Conservation (phyloP, 1,140 invertebrate genomes). For the Philotrypesis tridentata region DNA sequence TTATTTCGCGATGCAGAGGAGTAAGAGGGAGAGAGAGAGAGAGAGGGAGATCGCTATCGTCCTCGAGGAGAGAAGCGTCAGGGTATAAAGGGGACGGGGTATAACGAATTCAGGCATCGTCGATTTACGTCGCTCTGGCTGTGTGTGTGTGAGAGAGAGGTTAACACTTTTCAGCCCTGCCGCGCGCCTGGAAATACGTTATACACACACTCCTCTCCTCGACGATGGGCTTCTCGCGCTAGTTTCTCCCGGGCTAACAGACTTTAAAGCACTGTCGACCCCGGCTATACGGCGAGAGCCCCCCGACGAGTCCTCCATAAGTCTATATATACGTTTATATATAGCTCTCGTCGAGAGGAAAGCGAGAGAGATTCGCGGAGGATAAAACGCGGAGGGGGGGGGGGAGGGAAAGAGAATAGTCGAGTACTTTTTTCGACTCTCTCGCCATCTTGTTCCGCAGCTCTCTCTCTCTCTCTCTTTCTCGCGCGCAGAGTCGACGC, state of each 20-base stretch:
- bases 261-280: constrained; percentile 35
- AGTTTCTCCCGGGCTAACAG: constrained; percentile 27
- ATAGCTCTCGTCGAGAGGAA: neutral
- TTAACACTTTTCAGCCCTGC: constrained; percentile 30
- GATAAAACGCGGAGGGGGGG: constrained; percentile 25
- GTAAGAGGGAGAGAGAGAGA: constrained; percentile 15
- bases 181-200: constrained; percentile 15
- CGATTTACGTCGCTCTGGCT: constrained; percentile 33
- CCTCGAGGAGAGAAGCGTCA: constrained; percentile 1
- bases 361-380: neutral
- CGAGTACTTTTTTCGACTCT: constrained; percentile 37
- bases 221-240: neutral
- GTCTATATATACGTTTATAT: neutral
- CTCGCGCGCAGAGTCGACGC: too few species aligned
- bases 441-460: constrained; percentile 2
- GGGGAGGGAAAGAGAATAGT: too few species aligned
- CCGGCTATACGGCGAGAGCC: neutral
- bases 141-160: neutral
- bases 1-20: constrained; percentile 27
- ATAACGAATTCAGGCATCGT: constrained; percentile 40
- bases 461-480: too few species aligned
- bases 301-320: neutral
- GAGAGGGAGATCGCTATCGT: constrained; percentile 32
- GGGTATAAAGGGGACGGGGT: neutral
- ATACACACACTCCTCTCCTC: constrained; percentile 36